A percentile compares a stretch with the other conserved stretches of the same genome.
These are phyloP conservation scores for Drosophila lacteicornis DNA, from an alignment of 1,140 invertebrate genomes.

Conservation along the genomic window DNA sequence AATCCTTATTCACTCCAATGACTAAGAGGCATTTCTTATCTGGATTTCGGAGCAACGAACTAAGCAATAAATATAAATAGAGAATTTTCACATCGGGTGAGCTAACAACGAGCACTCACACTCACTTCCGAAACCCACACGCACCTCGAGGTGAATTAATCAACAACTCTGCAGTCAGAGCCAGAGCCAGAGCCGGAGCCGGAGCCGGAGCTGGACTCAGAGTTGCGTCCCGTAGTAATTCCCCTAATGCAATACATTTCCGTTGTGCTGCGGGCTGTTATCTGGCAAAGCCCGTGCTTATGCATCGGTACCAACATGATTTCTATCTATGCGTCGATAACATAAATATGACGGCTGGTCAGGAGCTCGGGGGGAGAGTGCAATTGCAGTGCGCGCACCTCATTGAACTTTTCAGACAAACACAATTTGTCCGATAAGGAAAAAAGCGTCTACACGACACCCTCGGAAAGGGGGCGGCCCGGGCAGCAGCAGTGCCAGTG, in stretches of 20 bases:
- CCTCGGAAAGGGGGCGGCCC: constrained; percentile 14
- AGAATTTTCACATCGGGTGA: constrained; percentile 43
- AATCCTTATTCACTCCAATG: constrained; percentile 47
- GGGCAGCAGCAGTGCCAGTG: constrained; percentile 12
- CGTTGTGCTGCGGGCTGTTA: constrained; percentile 67
- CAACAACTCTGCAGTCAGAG: constrained; percentile 46
- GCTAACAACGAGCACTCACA: constrained; percentile 14
- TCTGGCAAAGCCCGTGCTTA: constrained; percentile 48
- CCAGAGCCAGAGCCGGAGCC: background rate
- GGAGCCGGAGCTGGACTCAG: background rate
- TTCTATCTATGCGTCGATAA: constrained; percentile 75
- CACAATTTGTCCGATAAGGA: constrained; percentile 82
- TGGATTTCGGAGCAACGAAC: constrained; percentile 36
- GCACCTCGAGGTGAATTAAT: constrained; percentile 64
- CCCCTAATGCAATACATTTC: constrained; percentile 79
- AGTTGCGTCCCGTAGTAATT: constrained; percentile 57
- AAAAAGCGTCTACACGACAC: constrained; percentile 56
- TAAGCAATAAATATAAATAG: constrained; percentile 52
- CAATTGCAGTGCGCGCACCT: constrained; percentile 76
- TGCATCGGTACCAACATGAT: constrained; percentile 69
- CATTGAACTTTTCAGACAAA: constrained; percentile 84
- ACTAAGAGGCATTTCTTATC: constrained; percentile 55
- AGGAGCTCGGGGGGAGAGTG: constrained; percentile 24
- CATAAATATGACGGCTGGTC: constrained; percentile 75
- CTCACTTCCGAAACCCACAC: constrained; percentile 41